phyloP scores from a whole-genome alignment of 2,888 invertebrate genomes.

The Melieria picta region DNA sequence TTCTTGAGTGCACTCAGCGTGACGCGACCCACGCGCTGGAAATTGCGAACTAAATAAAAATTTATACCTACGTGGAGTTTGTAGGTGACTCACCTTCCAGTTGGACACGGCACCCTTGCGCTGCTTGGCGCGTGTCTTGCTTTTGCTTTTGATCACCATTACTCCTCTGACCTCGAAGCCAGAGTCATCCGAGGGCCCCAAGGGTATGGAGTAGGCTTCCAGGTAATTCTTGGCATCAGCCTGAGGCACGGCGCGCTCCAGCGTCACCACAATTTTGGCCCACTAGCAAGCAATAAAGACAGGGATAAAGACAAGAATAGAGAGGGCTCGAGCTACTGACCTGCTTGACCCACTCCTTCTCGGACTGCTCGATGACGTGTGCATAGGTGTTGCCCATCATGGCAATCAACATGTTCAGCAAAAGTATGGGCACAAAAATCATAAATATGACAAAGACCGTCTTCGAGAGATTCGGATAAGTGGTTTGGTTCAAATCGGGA shows the following conservation, averaged over 20 bases:
- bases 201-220: conserved; percentile 93
- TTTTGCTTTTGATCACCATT: conserved; percentile 97
- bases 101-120: conserved; percentile 94
- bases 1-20: conserved; percentile 85
- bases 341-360: conserved; percentile 98
- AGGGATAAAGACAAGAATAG: no score
- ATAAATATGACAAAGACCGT: conserved; percentile 97
- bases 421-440: conserved; percentile 95
- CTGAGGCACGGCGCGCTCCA: conserved; percentile 93
- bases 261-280: conserved; percentile 97
- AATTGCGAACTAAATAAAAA: background rate
- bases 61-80: background rate
- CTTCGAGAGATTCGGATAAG: conserved; percentile 92
- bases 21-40: conserved; percentile 83
- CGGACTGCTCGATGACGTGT: conserved; percentile 96
- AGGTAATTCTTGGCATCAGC: conserved; percentile 90
- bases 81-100: conserved; percentile 84
- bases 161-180: conserved; percentile 90
- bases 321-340: conserved; percentile 61
- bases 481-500: conserved; percentile 87
- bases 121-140: conserved; percentile 95
- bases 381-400: conserved; percentile 99
- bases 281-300: conserved; percentile 69
- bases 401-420: conserved; percentile 97
- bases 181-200: conserved; percentile 86